Base-by-base conservation (phyloP, 1,140 invertebrate genomes). In the Mya arenaria region DNA sequence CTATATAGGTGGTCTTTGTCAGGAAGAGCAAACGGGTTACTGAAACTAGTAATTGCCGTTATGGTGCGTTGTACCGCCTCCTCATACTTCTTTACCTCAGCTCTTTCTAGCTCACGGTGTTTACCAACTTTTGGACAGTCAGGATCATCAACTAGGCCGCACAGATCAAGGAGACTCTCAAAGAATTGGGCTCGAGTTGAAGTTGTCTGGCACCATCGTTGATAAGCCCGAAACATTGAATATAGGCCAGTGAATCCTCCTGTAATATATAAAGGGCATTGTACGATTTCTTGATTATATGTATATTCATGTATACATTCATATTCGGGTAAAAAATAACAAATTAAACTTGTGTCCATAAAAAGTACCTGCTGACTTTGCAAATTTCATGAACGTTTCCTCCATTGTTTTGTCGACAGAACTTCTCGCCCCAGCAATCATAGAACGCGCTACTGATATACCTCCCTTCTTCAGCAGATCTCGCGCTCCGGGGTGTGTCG, bases 361-460 rank as follows among this genome's bases (percentile, higher is more conserved):
- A 48, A 19, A 48, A 66, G 19, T 56, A 75, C 39, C 19, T 66
- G 8, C 0, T 10, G 39, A 69, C 32, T 73, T 75, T 30, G 74
- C 62, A 72, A 74, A 52, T 34, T 65, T 69, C 73, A 86, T 86
- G 63, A 87, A 84, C 1, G 86, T 84, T 72, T 86, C 77, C 60
- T 87, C 86, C 41, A 84, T 87, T 48, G 85, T 85, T 55, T 84
- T 83, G 48, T 88, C 85, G 2, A 87, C 86, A 37, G 79, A 23
- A 77, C 72, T 85, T 1, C 65, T 48, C 37, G 72, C 84, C 25
- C 80, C 84, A 56, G 79, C 86, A 32, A 86, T 82, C 37, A 87
- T 81, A 8, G 80, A 86, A 23, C 82, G 73, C 6, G 83, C 83
- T 8, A 86, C 86, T 68, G 79, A 82, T 5, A 89, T 79, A 4